Conservation (phyloP, 92 coral and sea anemone genomes). For the Palythoa caribaeorum region DNA sequence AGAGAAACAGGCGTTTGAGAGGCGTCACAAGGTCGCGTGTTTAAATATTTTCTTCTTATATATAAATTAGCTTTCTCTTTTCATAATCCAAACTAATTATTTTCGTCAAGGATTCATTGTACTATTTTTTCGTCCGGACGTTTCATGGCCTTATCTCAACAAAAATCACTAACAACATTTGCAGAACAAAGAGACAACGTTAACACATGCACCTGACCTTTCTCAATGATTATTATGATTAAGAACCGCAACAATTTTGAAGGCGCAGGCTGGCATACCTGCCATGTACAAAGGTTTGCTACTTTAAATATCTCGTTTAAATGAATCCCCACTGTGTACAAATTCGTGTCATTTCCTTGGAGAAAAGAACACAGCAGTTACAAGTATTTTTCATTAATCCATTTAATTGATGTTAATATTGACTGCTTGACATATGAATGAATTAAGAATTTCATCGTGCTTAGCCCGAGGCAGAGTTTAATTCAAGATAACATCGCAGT, state of each 20-base stretch:
- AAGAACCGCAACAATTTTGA: conserved; percentile 5
- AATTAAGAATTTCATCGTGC: background rate
- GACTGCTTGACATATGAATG: background rate
- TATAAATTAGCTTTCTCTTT: conserved; percentile 28
- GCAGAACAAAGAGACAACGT: background rate
- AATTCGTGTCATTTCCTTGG: background rate
- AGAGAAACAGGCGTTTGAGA: background rate
- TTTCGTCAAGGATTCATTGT: conserved; percentile 19
- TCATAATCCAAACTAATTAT: conserved; percentile 9
- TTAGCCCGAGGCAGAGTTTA: conserved; percentile 5
- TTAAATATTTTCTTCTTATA: background rate
- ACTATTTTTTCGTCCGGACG: conserved; percentile 1
- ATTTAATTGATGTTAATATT: conserved; percentile 22
- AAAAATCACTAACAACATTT: background rate
- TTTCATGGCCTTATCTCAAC: conserved; percentile 7
- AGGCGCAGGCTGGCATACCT: background rate
- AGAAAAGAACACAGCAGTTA: conserved; percentile 3
- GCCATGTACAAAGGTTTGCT: background rate
- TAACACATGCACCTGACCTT: conserved; percentile 3
- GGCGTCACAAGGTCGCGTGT: conserved; percentile 12
- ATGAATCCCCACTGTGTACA: conserved; percentile 17
- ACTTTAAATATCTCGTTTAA: background rate
- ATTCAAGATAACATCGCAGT: background rate
- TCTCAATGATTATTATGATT: background rate
- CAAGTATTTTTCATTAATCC: conserved; percentile 19